A percentile compares a stretch with the other conserved stretches of the same genome.
These are phyloP conservation scores for Hippoglossus stenolepis DNA, from an alignment of 2,113 vertebrate genomes.

Conservation along the genomic window DNA sequence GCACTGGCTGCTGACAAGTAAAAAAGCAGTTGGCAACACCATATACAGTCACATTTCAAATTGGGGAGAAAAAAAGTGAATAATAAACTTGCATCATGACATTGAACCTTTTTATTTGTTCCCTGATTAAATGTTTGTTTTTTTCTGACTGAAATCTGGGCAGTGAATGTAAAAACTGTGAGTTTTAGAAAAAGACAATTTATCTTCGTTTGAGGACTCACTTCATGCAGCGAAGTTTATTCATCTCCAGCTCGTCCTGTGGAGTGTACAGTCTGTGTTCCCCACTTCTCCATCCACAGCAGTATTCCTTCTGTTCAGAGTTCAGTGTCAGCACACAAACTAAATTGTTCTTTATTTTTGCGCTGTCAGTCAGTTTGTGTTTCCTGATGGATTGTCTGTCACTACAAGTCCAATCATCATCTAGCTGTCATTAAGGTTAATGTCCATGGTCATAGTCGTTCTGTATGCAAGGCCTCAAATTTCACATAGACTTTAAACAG, in stretches of 20 bases:
- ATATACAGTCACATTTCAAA: no score
- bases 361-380: not conserved
- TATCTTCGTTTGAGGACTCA: not conserved
- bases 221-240: no score
- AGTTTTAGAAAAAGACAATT: no score
- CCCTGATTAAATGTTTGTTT: not conserved
- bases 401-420: not conserved
- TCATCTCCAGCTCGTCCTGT: not conserved
- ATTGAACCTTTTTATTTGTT: no score
- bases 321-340: not conserved
- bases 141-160: not conserved
- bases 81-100: no score
- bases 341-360: not conserved
- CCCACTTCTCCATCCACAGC: no score
- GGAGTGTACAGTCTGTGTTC: not conserved
- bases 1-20: no score
- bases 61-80: no score
- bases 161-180: not conserved
- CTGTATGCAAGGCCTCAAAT: constrained; percentile 33
- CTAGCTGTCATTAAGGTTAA: not conserved
- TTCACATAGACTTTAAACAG: constrained; percentile 37
- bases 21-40: no score
- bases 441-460: not conserved
- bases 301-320: not conserved
- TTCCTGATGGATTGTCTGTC: not conserved